Conservation (phyloP, 2,797 vertebrate species). For the Etheostoma perlongum region DNA sequence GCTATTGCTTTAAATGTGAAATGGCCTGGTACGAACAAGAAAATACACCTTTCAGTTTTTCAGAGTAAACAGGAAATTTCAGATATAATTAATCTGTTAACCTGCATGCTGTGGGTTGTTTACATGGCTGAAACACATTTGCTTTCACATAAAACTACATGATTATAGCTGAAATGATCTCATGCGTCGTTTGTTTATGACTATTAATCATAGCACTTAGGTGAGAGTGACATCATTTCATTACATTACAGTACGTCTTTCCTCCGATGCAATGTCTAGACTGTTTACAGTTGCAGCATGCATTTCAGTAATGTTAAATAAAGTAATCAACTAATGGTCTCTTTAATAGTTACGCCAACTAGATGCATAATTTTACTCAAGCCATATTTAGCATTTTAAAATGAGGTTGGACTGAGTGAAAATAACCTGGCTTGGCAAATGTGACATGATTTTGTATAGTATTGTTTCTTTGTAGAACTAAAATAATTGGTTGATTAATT, state of each 20-base stretch:
- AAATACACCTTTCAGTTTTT: neutral
- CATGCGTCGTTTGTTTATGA: conserved; percentile 14
- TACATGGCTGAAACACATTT: conserved; percentile 26
- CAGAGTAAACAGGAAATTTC: conserved; percentile 31
- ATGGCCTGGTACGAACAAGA: conserved; percentile 17
- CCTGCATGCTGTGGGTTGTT: conserved; percentile 7
- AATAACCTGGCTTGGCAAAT: neutral
- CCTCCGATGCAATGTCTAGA: conserved; percentile 33
- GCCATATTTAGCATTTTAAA: neutral
- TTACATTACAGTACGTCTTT: neutral
- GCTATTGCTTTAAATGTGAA: conserved; percentile 18
- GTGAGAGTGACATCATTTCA: conserved; percentile 25
- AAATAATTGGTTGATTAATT: neutral
- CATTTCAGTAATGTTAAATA: conserved; percentile 5
- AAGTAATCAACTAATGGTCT: neutral
- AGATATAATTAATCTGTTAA: conserved; percentile 22
- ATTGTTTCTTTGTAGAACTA: neutral
- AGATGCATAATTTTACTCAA: neutral
- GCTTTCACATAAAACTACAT: conserved; percentile 16
- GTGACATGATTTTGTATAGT: neutral
- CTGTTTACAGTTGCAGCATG: conserved; percentile 6
- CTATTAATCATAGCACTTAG: conserved; percentile 39
- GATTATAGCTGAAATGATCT: conserved; percentile 23
- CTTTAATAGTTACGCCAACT: conserved; percentile 6
- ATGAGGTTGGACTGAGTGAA: neutral